phyloP scores from a whole-genome alignment of 1,140 invertebrate genomes.

The Hylaeus anthracinus region DNA sequence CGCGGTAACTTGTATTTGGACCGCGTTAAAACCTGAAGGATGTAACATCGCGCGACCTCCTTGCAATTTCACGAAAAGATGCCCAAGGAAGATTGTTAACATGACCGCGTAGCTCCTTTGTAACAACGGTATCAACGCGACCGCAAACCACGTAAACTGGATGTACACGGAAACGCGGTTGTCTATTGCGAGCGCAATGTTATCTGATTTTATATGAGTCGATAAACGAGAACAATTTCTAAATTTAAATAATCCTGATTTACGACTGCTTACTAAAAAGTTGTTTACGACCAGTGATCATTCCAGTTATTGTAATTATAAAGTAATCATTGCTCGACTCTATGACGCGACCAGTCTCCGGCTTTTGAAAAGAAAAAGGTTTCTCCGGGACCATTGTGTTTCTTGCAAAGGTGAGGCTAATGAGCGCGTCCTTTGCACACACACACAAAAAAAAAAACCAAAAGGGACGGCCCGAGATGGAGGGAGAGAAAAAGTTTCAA shows the following conservation, averaged over 20 bases:
- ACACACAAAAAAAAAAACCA: background rate
- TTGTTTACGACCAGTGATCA: too few relatives aligned
- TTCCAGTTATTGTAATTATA: too few relatives aligned
- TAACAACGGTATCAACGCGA: constrained; percentile 22
- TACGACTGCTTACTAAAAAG: too few relatives aligned
- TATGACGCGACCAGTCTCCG: constrained; percentile 20
- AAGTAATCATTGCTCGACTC: too few relatives aligned
- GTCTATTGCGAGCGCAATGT: background rate
- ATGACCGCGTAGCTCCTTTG: constrained; percentile 7
- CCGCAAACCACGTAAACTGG: constrained; percentile 4
- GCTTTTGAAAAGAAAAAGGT: constrained; percentile 33
- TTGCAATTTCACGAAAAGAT: constrained; percentile 12
- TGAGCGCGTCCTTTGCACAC: constrained; percentile 36
- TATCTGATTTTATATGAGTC: constrained; percentile 2
- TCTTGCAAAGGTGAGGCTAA: constrained; percentile 50
- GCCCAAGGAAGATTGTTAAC: constrained; percentile 11
- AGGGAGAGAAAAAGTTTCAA: constrained; percentile 44
- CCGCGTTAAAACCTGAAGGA: background rate
- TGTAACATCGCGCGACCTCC: background rate
- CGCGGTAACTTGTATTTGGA: too few relatives aligned
- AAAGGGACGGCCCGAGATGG: background rate
- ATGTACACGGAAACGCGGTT: constrained; percentile 18
- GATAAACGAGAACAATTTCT: background rate
- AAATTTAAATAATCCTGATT: too few relatives aligned
- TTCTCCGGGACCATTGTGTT: constrained; percentile 18